Evolutionary conservation across 2,113 vertebrate species (phyloP), one percentile per base, ranked within the genome.

Genomic region (Campylomormyrus numenius): DNA sequence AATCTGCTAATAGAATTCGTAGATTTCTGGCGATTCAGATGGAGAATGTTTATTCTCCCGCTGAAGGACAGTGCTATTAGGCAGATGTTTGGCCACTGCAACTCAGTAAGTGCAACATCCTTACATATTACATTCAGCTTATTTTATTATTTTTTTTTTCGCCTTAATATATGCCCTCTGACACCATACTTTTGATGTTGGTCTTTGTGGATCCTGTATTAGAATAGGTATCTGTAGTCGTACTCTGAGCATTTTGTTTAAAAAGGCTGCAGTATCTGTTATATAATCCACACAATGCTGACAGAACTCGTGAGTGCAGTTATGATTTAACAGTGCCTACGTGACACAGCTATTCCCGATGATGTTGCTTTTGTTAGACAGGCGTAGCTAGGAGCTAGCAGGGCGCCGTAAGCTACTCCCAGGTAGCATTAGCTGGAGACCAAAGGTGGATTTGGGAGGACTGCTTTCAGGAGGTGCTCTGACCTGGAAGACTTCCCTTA

Each of bases 1-100:
- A 74, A 48, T 89, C 74, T 35, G 74, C 56, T 85, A 90, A 56
- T 31, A 35, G n/a, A 21, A 35, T 77, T 84, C 46, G n/a, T 48
- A 62, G 88, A 24, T 80, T 74, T 85, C 42, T 90, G 88, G 87
- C 7, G 31, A 85, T 74, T 35, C 56, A 35, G 53, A 50, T 24
- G 84, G 77, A 90, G 90, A 49, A n/a, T 19, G 50, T 53, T 31
- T 10, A 85, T 80, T 88, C 49, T 24, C 39, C 58, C 45, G 77
- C 27, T 53, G 86, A 50, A 87, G 74, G 35, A 90, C 80, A 45
- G 52, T 62, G 91, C 89, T 31, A 90, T n/a, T 58, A 13, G 77
- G 46, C 90, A 90, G 85, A 58, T 56, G 85, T 24, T 42, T 17
- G 56, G 84, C 86, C 46, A 48, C 15, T 13, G 11, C 31, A 39